These are phyloP conservation scores for Crypturellus undulatus DNA, from an alignment of 2,113 vertebrate genomes.

Conservation along the genomic window DNA sequence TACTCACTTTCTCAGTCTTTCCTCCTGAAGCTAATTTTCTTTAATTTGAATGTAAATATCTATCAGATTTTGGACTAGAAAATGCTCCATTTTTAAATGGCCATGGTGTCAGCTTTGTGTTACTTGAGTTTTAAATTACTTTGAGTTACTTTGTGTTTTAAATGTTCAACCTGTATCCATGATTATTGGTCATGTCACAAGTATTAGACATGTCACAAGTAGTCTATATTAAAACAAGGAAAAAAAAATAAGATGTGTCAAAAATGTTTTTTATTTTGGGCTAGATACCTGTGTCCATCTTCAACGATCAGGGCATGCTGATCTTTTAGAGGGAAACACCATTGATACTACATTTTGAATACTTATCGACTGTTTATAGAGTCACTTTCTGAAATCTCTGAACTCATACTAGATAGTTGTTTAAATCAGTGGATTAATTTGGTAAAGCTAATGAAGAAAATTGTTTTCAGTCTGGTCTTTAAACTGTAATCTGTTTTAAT, in stretches of 20 bases:
- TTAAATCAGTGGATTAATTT: not conserved
- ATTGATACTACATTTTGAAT: not conserved
- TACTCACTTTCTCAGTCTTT: not conserved
- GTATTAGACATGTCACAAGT: not conserved
- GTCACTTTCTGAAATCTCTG: not conserved
- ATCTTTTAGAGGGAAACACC: not conserved
- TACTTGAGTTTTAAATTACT: not conserved
- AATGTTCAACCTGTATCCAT: not conserved
- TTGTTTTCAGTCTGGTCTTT: not conserved
- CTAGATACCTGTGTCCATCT: not conserved
- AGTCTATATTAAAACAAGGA: not conserved
- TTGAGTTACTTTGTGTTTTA: not conserved
- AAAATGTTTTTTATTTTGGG: not conserved
- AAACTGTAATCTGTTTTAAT: not conserved
- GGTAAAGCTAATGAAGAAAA: not conserved
- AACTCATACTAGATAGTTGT: rapidly evolving
- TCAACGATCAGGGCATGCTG: rapidly evolving
- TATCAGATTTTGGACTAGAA: not conserved
- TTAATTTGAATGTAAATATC: rapidly evolving
- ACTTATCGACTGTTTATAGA: not conserved
- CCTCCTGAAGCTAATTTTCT: not conserved
- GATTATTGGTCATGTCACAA: not conserved
- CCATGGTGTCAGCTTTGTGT: not conserved
- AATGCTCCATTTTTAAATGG: not conserved
- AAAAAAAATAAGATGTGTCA: not conserved